Base-by-base conservation (phyloP, 2,888 invertebrate species). In the Amiota communis region DNA sequence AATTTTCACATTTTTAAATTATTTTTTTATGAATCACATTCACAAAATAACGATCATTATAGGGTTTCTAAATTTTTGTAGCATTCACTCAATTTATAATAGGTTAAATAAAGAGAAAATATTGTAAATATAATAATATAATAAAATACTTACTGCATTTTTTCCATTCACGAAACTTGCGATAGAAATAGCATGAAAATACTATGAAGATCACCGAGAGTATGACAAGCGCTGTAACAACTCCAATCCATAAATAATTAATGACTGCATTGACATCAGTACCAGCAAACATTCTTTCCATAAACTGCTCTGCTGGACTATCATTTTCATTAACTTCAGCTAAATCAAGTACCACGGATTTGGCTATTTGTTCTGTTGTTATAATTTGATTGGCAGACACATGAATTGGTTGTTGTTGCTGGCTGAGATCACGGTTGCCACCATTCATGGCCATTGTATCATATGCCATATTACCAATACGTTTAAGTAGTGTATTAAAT, bases 211-310 rank as follows among this genome's bases (percentile, higher is more conserved):
- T 84, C 72, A 89, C 80, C 0, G 89, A 89, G 17, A 89, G 78
- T 20, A 89, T 79, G 56, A 89, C 81, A 80, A 89, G 75, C 1
- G 89, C 86, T 64, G 85, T 88, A 73, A 89, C 90, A 53, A 89
- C 88, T 68, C 90, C 90, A 80, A 89, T 87, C 90, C 89, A 89
- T 77, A 89, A 78, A 81, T 89, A 89, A 83, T 89, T 89, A 59
- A 89, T 87, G 57, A 89, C 79, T 65, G 87, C 83, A 78, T 89
- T 88, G 87, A 89, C 88, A 74, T 89, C 89, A 61, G 87, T 86
- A 49, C 86, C 88, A 46, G 84, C 88, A 17, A 87, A 88, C 79
- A 88, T 85, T 11, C 86, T 83, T 71, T 87, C 85, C 36, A 36
- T 36, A 74, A 83, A 74, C 68, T 77, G 59, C 69, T 72, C 59